A percentile compares a stretch with the other conserved stretches of the same genome.
Evolutionary conservation across 2,113 vertebrate species (phyloP).

Genomic region (Catharus bicknelli): DNA sequence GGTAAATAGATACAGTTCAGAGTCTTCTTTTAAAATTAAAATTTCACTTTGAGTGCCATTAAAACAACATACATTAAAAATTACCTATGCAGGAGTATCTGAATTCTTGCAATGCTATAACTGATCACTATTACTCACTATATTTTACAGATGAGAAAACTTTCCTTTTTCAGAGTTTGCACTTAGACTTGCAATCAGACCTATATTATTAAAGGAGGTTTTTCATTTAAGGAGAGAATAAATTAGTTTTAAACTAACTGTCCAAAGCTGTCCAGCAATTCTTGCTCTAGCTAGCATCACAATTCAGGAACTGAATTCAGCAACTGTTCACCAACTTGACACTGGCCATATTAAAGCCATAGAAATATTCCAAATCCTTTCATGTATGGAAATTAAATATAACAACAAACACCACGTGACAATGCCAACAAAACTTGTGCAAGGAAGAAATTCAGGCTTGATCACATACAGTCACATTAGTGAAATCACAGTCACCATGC

Average conservation of each 20-base stretch:
- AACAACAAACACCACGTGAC: neutral
- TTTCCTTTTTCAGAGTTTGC: neutral
- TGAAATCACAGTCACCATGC: neutral
- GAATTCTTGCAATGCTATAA: neutral
- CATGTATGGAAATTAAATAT: neutral
- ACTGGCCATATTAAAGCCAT: neutral
- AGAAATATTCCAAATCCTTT: neutral
- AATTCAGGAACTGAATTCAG: conserved; percentile 1
- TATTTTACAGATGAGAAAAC: neutral
- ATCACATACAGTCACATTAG: neutral
- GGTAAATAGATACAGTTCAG: neutral
- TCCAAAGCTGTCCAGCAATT: neutral
- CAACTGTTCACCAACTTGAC: neutral
- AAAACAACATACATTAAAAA: neutral
- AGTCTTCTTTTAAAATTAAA: neutral
- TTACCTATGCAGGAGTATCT: neutral
- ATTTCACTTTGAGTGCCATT: neutral
- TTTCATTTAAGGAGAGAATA: neutral
- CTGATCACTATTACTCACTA: neutral
- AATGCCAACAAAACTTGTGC: neutral
- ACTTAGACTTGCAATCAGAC: neutral
- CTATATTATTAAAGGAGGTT: neutral
- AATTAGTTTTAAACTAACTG: neutral
- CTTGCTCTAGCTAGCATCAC: neutral
- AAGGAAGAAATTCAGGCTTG: neutral